These are phyloP conservation scores for Poeciliopsis turrubarensis DNA, from an alignment of 2,113 vertebrate species.

Conservation along the genomic window DNA sequence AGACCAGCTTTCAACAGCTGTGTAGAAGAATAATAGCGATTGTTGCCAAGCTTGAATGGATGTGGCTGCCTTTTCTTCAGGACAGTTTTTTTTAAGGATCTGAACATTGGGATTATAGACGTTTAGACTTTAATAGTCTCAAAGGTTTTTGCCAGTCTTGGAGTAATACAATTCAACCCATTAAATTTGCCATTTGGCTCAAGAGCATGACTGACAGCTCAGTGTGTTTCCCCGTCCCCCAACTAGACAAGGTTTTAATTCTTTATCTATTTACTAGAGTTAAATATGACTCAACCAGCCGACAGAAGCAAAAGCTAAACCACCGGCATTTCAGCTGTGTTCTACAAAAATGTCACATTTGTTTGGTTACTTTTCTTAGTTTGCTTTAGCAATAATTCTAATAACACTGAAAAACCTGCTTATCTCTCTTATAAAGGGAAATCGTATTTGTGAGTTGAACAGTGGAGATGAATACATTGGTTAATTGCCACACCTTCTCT, in stretches of 20 bases:
- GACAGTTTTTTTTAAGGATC: conserved; percentile 8
- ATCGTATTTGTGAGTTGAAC: too few species aligned
- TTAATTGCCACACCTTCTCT: too few species aligned
- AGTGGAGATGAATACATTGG: too few species aligned
- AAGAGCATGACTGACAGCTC: not conserved
- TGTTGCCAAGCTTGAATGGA: conserved; percentile 25
- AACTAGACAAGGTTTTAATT: not conserved
- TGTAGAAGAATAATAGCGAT: conserved; percentile 48
- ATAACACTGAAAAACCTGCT: too few species aligned
- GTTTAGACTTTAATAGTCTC: not conserved
- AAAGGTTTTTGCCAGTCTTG: not conserved
- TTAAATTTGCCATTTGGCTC: not conserved
- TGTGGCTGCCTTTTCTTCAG: conserved; percentile 30
- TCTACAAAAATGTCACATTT: too few species aligned
- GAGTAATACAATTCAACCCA: not conserved
- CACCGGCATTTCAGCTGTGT: too few species aligned
- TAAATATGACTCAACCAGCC: not conserved
- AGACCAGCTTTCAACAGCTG: conserved; percentile 45
- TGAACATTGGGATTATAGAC: not conserved
- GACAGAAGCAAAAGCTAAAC: not conserved
- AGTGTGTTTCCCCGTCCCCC: not conserved
- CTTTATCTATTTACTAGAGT: not conserved
- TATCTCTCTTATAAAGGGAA: too few species aligned
- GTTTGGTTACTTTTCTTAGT: too few species aligned
- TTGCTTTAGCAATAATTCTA: too few species aligned